Percentiles rank a stretch among this genome's conserved stretches.
These are phyloP conservation scores for Argyresthia albistria DNA, from an alignment of 2,888 invertebrate species.

Conservation along the genomic window DNA sequence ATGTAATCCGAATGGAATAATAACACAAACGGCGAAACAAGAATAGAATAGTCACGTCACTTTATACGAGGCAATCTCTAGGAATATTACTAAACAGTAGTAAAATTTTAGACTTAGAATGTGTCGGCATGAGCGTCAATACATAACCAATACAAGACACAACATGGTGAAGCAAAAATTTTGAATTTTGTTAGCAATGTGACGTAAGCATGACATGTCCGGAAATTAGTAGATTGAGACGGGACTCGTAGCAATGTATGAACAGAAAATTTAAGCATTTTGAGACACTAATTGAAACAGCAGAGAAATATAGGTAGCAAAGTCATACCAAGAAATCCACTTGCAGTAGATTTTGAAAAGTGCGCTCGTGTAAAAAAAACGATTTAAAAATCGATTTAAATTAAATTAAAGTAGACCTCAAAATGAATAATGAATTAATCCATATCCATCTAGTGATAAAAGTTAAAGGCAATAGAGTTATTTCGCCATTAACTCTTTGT, in stretches of 20 bases:
- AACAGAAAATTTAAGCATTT: slow-evolving; percentile 4
- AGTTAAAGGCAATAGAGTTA: too few species aligned
- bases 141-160: slow-evolving; percentile 72
- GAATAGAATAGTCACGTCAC: too few species aligned
- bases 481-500: too few species aligned
- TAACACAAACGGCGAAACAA: too few species aligned
- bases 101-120: not conserved
- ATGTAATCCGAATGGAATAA: too few species aligned
- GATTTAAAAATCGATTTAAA: too few species aligned
- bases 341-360: too few species aligned
- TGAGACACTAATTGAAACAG: slow-evolving; percentile 2
- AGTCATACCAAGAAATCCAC: too few species aligned
- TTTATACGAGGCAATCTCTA: not conserved
- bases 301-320: not conserved
- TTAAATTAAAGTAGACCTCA: too few species aligned
- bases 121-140: slow-evolving; percentile 25
- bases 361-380: too few species aligned
- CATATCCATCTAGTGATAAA: too few species aligned
- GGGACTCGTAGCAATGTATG: slow-evolving; percentile 7
- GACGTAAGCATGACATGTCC: slow-evolving; percentile 63
- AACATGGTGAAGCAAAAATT: slow-evolving; percentile 55
- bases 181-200: slow-evolving; percentile 70
- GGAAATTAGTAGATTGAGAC: slow-evolving; percentile 37
- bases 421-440: too few species aligned
- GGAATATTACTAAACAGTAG: not conserved